phyloP scores from a whole-genome alignment of 2,797 vertebrate species.

The Liparis tanakae region DNA sequence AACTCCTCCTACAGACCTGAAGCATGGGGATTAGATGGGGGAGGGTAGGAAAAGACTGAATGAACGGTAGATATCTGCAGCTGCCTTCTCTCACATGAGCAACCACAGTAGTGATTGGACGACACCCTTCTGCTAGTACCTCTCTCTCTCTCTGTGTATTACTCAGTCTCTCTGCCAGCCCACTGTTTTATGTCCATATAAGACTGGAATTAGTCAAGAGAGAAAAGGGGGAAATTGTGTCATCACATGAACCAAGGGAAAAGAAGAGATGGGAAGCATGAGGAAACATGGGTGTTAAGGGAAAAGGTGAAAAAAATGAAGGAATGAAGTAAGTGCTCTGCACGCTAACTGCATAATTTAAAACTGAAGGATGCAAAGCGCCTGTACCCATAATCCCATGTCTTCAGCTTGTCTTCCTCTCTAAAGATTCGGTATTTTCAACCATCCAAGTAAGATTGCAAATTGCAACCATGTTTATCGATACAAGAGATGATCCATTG shows the following conservation, averaged over 20 bases:
- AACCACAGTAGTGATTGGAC: constrained; percentile 67
- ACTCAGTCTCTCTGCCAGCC: constrained; percentile 25
- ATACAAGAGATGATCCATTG: constrained; percentile 19
- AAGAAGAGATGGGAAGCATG: constrained; percentile 14
- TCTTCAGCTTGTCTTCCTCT: constrained; percentile 46
- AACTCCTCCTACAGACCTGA: constrained; percentile 73
- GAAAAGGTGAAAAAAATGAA: constrained; percentile 60
- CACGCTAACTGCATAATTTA: constrained; percentile 79
- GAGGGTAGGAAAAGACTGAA: constrained; percentile 74
- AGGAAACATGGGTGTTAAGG: constrained; percentile 43
- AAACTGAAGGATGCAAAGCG: constrained; percentile 51
- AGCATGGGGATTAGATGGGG: constrained; percentile 77
- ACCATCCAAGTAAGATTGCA: constrained; percentile 17
- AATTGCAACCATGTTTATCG: constrained; percentile 19
- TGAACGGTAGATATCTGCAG: constrained; percentile 75
- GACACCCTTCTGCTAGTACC: constrained; percentile 62
- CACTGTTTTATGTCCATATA: constrained; percentile 15
- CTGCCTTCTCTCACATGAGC: constrained; percentile 74
- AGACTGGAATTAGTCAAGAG: constrained; percentile 14
- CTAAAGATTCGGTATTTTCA: constrained; percentile 34
- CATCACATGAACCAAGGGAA: constrained; percentile 26
- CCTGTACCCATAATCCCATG: constrained; percentile 56
- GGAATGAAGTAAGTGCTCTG: constrained; percentile 60
- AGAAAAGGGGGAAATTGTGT: constrained; percentile 19
- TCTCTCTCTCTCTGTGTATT: constrained; percentile 38